Percentiles rank a stretch among this genome's conserved stretches.
Conservation (phyloP, 2,113 vertebrate species). For the Papio anubis region DNA sequence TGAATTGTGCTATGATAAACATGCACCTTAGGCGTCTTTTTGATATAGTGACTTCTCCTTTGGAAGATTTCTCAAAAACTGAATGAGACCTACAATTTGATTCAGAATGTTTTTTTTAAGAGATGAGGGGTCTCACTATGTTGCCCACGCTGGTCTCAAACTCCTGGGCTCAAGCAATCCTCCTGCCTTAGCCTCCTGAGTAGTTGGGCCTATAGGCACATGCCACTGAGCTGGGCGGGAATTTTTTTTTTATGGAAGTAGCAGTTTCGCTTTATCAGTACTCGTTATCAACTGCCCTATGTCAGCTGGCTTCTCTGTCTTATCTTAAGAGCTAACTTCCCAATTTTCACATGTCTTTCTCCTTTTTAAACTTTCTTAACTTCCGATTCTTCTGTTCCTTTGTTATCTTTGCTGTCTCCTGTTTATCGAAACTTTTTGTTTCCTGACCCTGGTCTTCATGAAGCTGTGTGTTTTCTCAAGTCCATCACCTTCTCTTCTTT, state of each 20-base stretch:
- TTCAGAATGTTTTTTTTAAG: background rate
- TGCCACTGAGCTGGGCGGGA: background rate
- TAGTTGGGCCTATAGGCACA: background rate
- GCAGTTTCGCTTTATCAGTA: constrained; percentile 69
- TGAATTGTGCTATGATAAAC: too few relatives aligned
- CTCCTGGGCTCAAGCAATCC: background rate
- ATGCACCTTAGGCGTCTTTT: too few relatives aligned
- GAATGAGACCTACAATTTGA: too few relatives aligned
- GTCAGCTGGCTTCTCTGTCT: constrained; percentile 61
- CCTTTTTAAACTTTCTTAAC: constrained; percentile 68
- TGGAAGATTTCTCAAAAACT: too few relatives aligned
- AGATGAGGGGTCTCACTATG: background rate
- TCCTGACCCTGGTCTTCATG: background rate
- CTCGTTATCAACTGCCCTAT: constrained; percentile 65
- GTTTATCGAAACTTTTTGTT: constrained; percentile 9
- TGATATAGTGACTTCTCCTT: too few relatives aligned
- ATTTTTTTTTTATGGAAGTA: background rate
- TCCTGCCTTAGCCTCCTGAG: background rate
- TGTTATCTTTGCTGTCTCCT: background rate
- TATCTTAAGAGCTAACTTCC: constrained; percentile 80
- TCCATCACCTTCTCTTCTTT: background rate
- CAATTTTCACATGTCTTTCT: constrained; percentile 42
- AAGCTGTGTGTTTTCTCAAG: background rate
- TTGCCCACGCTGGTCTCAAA: background rate
- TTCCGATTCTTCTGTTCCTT: constrained; percentile 61